A percentile compares a stretch with the other conserved stretches of the same genome.
phyloP scores from a whole-genome alignment of 2,888 invertebrate species.

The Agrotis segetum region DNA sequence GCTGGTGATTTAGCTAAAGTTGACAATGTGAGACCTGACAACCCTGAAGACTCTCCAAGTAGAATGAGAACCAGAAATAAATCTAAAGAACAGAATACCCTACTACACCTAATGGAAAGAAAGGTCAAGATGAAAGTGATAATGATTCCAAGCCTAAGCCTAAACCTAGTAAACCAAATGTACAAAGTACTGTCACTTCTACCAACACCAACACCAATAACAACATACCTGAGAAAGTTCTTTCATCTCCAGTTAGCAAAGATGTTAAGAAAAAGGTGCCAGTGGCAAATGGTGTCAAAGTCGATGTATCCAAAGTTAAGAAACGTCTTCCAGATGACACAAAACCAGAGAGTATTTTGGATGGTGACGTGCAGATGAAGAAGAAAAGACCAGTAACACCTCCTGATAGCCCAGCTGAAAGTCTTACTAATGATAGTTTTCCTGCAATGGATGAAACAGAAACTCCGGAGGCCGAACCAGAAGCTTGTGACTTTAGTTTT shows the following conservation, averaged over 20 bases:
- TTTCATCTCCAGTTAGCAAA: constrained; percentile 84
- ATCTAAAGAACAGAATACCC: constrained; percentile 93
- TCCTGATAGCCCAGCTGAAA: constrained; percentile 95
- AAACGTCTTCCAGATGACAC: constrained; percentile 91
- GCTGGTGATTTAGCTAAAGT: constrained; percentile 95
- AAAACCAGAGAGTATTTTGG: constrained; percentile 91
- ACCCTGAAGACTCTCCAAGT: constrained; percentile 95
- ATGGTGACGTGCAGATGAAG: constrained; percentile 91
- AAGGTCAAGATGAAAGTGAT: constrained; percentile 88
- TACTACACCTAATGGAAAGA: constrained; percentile 87
- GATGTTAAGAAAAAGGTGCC: constrained; percentile 83
- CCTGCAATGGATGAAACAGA: constrained; percentile 94
- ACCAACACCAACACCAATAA: constrained; percentile 80
- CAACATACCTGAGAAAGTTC: constrained; percentile 82
- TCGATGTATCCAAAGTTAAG: constrained; percentile 90
- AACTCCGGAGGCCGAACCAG: constrained; percentile 87
- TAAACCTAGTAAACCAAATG: constrained; percentile 79
- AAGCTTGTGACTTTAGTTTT: constrained; percentile 88
- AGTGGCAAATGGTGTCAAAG: constrained; percentile 84
- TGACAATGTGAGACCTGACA: constrained; percentile 94
- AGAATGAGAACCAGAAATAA: constrained; percentile 97
- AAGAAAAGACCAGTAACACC: constrained; percentile 89
- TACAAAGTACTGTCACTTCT: constrained; percentile 74
- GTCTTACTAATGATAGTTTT: constrained; percentile 96
- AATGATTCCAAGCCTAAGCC: constrained; percentile 85